Evolutionary conservation across 2,113 vertebrate genomes (phyloP), one percentile per base, ranked within the genome.

Genomic region (Brienomyrus longianalis): DNA sequence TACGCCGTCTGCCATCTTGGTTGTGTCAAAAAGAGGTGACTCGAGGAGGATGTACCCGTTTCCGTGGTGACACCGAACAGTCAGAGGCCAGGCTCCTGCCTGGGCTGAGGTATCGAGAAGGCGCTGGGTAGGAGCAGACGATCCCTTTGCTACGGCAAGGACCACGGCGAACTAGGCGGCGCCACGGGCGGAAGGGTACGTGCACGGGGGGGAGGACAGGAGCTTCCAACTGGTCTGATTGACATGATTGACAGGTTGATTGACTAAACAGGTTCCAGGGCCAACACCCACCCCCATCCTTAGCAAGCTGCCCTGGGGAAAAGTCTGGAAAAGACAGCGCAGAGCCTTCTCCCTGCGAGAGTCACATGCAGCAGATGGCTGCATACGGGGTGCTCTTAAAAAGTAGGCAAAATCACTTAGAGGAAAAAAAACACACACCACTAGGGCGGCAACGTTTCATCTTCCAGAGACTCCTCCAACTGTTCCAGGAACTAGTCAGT

Each of bases 61-160:
- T 90, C 84, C 88, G 27, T 51, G 80, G 77, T n/a, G 10, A 27
- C 45, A 91, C 90, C 88, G 87, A n/a, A 47, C 89, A 88, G 90
- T 91, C 91, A 89, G 48, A 87, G 83, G 89, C 74, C 89, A 91
- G 89, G 87, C 80, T 3, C 23, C 87, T 89, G 51, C 83, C 83
- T 56, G 13, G 27, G 89, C 19, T 52, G 84, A 90, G 89, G 62
- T 77, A 80, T 77, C 88, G 62, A 48, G 48, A 54, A 88, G 45
- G 52, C 27, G 39, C 59, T 23, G 84, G 74, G 74, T 39, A 19
- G 13, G 35, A 15, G 35, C 70, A 1, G 13, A 77, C 31, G 70
- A 77, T 77, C 70, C 74, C 74, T 39, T 80, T 43, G 74, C 74
- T 80, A 80, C 74, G 31, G 35, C 31, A 8, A 43, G 27, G 31